phyloP scores from a whole-genome alignment of 2,888 invertebrate species.

The Arge pagana region DNA sequence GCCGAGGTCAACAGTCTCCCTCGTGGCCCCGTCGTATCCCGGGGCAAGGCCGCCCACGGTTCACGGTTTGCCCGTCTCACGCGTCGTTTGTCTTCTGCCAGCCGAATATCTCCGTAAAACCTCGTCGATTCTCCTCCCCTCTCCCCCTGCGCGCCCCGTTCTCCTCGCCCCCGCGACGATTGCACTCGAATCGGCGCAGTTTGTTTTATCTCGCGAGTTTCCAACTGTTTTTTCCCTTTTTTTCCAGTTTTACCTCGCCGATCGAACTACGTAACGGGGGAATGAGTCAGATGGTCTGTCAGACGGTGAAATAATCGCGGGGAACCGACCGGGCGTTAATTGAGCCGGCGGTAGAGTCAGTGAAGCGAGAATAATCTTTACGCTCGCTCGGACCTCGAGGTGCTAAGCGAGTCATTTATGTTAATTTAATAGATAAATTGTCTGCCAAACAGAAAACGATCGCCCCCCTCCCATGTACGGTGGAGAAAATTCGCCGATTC shows the following conservation, averaged over 20 bases:
- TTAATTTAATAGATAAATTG: slow-evolving; percentile 32
- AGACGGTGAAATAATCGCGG: slow-evolving; percentile 7
- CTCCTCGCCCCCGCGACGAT: background rate
- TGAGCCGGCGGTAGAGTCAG: slow-evolving; percentile 16
- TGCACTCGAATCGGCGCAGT: background rate
- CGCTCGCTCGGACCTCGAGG: slow-evolving; percentile 32
- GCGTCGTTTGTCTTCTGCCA: no score
- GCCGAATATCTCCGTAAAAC: no score
- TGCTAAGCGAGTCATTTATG: slow-evolving; percentile 43
- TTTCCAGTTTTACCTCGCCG: no score
- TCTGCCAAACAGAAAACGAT: slow-evolving; percentile 14
- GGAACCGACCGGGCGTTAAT: slow-evolving; percentile 5
- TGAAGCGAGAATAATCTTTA: slow-evolving; percentile 18
- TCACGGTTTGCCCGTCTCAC: slow-evolving; percentile 30
- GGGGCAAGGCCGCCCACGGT: slow-evolving; percentile 51
- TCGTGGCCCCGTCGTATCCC: slow-evolving; percentile 27
- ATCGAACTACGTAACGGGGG: slow-evolving; percentile 5
- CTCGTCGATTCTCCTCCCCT: no score
- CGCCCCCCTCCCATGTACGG: no score
- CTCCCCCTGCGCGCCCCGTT: no score
- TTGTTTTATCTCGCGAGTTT: no score
- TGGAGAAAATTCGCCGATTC: no score
- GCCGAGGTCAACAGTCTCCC: slow-evolving; percentile 18
- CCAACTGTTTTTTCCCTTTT: no score
- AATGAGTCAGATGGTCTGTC: slow-evolving; percentile 10